Conservation (phyloP, 2,888 invertebrate genomes). For the Tinea semifulvella region DNA sequence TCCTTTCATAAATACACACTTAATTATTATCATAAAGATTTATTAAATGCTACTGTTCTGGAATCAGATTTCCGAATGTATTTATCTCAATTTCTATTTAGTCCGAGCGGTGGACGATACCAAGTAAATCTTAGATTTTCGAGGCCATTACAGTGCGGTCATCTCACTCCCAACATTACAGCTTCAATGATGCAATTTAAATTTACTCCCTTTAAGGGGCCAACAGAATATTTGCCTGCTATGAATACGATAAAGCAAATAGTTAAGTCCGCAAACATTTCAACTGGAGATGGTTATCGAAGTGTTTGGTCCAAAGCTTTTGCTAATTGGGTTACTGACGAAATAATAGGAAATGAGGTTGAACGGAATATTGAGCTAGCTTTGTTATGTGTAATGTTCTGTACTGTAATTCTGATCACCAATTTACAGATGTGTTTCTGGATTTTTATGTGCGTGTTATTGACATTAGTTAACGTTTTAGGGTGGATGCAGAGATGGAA, state of each 20-base stretch:
- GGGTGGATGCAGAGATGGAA: slow-evolving; percentile 86
- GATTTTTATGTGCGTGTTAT: slow-evolving; percentile 78
- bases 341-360: slow-evolving; percentile 78
- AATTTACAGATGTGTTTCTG: slow-evolving; percentile 80
- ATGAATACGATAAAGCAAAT: slow-evolving; percentile 72
- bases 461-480: slow-evolving; percentile 78
- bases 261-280: slow-evolving; percentile 65
- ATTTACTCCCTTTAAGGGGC: slow-evolving; percentile 67
- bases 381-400: slow-evolving; percentile 80
- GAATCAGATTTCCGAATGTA: slow-evolving; percentile 68
- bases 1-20: slow-evolving; percentile 71
- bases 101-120: slow-evolving; percentile 73
- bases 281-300: slow-evolving; percentile 68
- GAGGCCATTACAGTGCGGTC: slow-evolving; percentile 69
- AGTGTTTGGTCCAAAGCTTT: slow-evolving; percentile 78
- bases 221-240: slow-evolving; percentile 75
- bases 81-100: slow-evolving; percentile 75
- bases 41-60: slow-evolving; percentile 57
- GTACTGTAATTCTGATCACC: slow-evolving; percentile 78
- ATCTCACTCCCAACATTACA: slow-evolving; percentile 62
- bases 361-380: slow-evolving; percentile 80
- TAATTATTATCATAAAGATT: slow-evolving; percentile 56
- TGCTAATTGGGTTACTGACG: slow-evolving; percentile 81
- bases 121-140: slow-evolving; percentile 74
- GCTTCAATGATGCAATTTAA: slow-evolving; percentile 72